Evolutionary conservation across 2,113 vertebrate species (phyloP).

Genomic region (Macroglossus sobrinus): DNA sequence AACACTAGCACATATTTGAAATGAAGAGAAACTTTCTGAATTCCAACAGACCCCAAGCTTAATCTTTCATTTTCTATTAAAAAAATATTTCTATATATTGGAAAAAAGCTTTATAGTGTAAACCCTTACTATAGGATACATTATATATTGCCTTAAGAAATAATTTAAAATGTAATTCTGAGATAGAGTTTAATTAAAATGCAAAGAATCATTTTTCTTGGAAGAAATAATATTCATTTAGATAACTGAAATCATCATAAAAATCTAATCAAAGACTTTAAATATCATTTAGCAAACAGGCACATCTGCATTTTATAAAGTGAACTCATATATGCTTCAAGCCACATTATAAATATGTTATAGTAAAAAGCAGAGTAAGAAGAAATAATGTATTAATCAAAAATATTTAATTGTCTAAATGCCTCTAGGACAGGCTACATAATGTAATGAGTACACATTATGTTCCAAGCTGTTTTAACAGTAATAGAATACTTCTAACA

Average conservation of each 20-base stretch:
- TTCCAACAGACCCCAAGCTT: neutral
- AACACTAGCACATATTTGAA: neutral
- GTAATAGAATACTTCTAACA: constrained; percentile 2
- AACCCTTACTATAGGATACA: neutral
- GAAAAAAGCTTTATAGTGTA: neutral
- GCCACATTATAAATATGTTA: constrained; percentile 44
- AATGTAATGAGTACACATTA: neutral
- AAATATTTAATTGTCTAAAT: constrained; percentile 46
- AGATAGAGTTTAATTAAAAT: neutral
- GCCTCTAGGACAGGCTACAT: neutral
- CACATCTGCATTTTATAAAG: neutral
- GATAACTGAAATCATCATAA: neutral
- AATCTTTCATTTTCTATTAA: neutral
- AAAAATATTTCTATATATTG: neutral
- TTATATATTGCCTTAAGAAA: neutral
- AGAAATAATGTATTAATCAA: constrained; percentile 43
- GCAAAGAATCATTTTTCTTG: neutral
- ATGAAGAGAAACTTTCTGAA: neutral
- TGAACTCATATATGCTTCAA: constrained; percentile 47
- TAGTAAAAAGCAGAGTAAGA: neutral
- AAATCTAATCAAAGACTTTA: constrained; percentile 8
- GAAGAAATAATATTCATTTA: constrained; percentile 4
- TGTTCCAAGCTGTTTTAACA: constrained; percentile 12
- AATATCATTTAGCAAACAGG: neutral
- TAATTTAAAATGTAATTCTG: neutral